These are phyloP conservation scores for Paelopatides confundens DNA, from an alignment of 53 echinoderm and acorn worm species.

Conservation along the genomic window DNA sequence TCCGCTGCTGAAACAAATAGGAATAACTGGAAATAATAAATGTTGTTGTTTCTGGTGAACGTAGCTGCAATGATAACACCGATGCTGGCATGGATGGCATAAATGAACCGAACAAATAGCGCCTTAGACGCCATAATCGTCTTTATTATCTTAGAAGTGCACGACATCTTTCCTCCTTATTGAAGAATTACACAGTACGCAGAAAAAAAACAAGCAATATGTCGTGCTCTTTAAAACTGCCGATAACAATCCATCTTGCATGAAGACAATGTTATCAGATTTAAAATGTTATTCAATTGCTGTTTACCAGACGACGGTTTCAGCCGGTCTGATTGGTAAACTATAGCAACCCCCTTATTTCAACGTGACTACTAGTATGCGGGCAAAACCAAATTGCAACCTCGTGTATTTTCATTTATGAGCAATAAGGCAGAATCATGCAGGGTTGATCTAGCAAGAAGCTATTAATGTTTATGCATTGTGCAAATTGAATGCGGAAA, in stretches of 20 bases:
- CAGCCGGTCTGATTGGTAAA: neutral
- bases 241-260: neutral
- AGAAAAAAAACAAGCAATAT: neutral
- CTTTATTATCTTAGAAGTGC: neutral
- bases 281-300: neutral
- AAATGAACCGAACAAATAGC: constrained; percentile 62
- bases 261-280: neutral
- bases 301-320: neutral
- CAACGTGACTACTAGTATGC: neutral
- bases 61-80: constrained; percentile 47
- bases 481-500: too few relatives aligned
- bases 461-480: too few relatives aligned
- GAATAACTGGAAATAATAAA: constrained; percentile 54
- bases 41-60: constrained; percentile 49
- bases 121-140: constrained; percentile 52
- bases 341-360: neutral
- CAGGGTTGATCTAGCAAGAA: too few relatives aligned
- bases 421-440: neutral
- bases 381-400: neutral
- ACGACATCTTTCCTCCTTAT: neutral
- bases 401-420: neutral
- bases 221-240: neutral
- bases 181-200: neutral
- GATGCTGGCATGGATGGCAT: constrained; percentile 56
- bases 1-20: constrained; percentile 60